Conservation (phyloP, 2,113 vertebrate species). For the Sitta europaea region DNA sequence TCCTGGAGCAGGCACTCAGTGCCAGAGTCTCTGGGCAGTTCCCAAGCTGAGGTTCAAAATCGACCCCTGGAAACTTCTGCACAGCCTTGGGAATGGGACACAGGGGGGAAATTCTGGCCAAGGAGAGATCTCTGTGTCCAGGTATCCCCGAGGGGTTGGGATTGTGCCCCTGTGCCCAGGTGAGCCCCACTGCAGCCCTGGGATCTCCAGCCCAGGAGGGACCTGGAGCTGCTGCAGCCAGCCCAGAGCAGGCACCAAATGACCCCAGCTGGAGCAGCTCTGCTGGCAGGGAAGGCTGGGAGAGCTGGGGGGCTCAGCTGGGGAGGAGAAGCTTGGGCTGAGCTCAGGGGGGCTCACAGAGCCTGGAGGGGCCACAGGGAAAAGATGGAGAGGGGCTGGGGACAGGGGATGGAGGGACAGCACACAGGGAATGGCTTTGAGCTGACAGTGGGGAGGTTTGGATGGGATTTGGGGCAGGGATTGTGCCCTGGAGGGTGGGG, state of each 20-base stretch:
- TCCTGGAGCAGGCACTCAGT: neutral
- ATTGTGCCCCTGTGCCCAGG: neutral
- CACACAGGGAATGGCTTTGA: too few species aligned
- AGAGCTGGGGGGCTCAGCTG: neutral
- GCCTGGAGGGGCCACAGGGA: fast-evolving
- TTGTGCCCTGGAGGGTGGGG: neutral
- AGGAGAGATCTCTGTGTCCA: neutral
- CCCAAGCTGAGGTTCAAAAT: neutral
- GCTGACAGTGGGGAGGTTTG: too few species aligned
- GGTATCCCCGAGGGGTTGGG: fast-evolving
- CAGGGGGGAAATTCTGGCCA: neutral
- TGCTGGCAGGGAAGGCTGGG: neutral
- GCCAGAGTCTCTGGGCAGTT: neutral
- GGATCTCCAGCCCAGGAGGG: neutral
- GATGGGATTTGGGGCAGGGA: neutral
- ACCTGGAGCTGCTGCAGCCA: neutral
- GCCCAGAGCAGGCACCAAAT: neutral
- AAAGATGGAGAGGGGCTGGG: neutral
- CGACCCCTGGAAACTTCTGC: neutral
- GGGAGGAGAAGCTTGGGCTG: neutral
- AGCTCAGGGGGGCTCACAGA: neutral
- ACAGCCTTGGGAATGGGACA: neutral
- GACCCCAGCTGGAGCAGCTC: neutral
- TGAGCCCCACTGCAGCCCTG: neutral
- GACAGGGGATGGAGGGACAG: neutral